Evolutionary conservation across 2,113 vertebrate species (phyloP).

Genomic region (Gopherus evgoodei): DNA sequence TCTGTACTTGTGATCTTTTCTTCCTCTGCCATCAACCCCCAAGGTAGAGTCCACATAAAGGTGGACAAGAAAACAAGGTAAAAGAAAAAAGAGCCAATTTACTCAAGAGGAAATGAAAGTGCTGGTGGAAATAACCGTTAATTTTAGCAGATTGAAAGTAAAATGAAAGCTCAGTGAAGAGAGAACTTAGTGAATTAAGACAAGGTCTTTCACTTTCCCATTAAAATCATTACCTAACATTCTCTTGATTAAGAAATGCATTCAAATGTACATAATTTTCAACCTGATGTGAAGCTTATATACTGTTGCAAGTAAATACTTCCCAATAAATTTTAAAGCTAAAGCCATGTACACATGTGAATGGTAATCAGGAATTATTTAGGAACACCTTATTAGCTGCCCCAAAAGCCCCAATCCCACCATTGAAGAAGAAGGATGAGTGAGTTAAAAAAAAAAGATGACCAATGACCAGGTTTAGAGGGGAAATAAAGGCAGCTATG

Average conservation of each 20-base stretch:
- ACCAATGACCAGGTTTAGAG: neutral
- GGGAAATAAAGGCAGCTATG: neutral
- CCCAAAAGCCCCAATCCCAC: neutral
- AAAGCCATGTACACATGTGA: neutral
- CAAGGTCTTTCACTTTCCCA: neutral
- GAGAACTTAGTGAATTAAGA: constrained; percentile 35
- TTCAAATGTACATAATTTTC: neutral
- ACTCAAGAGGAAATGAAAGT: constrained; percentile 37
- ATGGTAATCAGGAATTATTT: neutral
- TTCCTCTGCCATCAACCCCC: neutral
- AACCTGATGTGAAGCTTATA: neutral
- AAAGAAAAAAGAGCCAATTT: constrained; percentile 25
- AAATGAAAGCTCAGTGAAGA: neutral
- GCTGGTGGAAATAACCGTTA: constrained; percentile 23
- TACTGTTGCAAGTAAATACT: neutral
- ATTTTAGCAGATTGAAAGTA: constrained; percentile 8
- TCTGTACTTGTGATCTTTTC: neutral
- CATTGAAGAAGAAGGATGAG: neutral
- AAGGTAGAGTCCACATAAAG: neutral
- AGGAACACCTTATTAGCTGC: neutral
- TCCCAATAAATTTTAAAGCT: neutral
- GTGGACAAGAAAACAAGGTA: neutral
- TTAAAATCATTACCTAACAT: constrained; percentile 35
- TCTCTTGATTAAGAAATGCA: constrained; percentile 26
- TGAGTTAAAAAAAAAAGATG: neutral